Base-by-base conservation (phyloP, 2,113 vertebrate genomes). In the Taxidea taxus region DNA sequence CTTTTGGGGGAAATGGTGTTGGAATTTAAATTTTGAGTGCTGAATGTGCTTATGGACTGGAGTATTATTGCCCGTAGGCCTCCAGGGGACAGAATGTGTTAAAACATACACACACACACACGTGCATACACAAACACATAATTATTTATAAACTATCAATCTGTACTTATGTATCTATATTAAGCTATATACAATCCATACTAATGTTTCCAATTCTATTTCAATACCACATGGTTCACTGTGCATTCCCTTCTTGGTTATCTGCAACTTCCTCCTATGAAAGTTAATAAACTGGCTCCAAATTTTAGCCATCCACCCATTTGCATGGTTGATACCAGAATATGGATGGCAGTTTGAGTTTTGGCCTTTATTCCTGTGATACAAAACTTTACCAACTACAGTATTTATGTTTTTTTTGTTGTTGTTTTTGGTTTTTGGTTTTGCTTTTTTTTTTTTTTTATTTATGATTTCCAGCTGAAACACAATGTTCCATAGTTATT, bases 81-180 rank as follows among this genome's bases (percentile, higher is more conserved):
- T 18, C 58, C 27, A 37, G 23, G 49, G 10, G 31, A 49, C 4
- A 29, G 25, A 84, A 25, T 74, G 27, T 16, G 44, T 20, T 44
- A 58, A n/a, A 56, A 27, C 12, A 3, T 7, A 62, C 51, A 44
- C 44, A 62, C 16, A 29, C 15, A 87, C 18, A 56, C 9, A 49
- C 6, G 11, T 0, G 16, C 2, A 74, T 20, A 47, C 18, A 20
- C 7, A 34, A 2, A n/a, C 6, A 44, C 39, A 0, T 39, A 60
- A 47, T 37, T 29, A 37, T 21, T 60, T 47, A 12, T n/a, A 14
- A 21, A 56, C 9, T 70, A 44, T 27, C 62, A 11, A 20, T 77
- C 39, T 31, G 12, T 44, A 72, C 39, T 10, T 92, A 21, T 8
- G 15, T 23, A 44, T 91, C 37, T 72, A 51, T 51, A 29, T 44